A percentile compares a stretch with the other conserved stretches of the same genome.
Conservation (phyloP, 2,888 invertebrate genomes). For the Spodoptera picta region DNA sequence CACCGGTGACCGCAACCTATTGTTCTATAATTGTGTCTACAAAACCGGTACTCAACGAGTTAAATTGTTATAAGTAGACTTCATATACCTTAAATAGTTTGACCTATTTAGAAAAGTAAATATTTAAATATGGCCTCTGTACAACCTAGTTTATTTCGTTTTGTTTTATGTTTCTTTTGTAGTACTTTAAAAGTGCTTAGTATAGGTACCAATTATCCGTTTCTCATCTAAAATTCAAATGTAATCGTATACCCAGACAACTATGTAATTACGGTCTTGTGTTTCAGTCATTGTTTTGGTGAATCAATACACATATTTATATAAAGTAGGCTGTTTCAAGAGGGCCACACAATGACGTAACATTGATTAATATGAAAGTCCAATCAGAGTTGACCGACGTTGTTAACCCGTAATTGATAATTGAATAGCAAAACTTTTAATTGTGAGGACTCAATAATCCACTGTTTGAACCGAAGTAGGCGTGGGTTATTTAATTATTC, state of each 20-base stretch:
- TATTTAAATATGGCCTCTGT: no score
- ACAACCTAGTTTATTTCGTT: no score
- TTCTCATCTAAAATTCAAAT: conserved; percentile 13
- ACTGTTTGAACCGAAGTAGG: conserved; percentile 54
- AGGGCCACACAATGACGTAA: conserved; percentile 50
- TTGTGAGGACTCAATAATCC: conserved; percentile 78
- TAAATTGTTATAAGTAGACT: no score
- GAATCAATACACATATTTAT: conserved; percentile 18
- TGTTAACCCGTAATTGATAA: conserved; percentile 77
- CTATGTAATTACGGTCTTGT: background rate
- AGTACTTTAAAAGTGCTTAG: no score
- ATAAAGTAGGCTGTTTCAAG: conserved; percentile 13
- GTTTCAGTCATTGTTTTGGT: conserved; percentile 5
- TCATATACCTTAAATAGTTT: no score
- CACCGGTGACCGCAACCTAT: no score
- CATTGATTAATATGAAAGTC: conserved; percentile 71
- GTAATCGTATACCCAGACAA: background rate
- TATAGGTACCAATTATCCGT: no score
- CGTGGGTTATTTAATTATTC: conserved; percentile 75
- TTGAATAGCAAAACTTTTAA: conserved; percentile 76
- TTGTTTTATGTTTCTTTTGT: no score
- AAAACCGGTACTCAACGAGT: no score
- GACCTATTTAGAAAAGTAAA: no score
- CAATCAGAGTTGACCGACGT: conserved; percentile 69
- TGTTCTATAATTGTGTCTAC: no score